Evolutionary conservation across 2,797 vertebrate genomes (phyloP), one percentile per base, ranked within the genome.

Genomic region (Pangasius mekongensis): DNA sequence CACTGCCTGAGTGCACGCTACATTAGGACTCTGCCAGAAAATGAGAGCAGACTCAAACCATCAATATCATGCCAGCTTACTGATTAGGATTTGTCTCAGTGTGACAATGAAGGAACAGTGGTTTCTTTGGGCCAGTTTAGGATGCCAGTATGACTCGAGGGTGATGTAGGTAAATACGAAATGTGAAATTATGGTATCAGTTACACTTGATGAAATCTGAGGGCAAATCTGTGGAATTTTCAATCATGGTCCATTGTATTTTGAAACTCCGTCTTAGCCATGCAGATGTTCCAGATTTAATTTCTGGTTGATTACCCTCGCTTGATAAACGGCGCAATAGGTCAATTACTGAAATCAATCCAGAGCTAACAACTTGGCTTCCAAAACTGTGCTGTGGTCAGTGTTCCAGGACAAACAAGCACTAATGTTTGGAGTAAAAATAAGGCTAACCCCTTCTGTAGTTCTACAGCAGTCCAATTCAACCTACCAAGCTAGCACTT

Each of bases 261-360:
- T 74, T 62, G 77, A 84, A 52, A 64, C 43, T 82, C 43, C 6
- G 60, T 64, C 74, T 83, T 78, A 49, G 64, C 83, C 60, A 49
- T 47, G 66, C 86, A 89, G 80, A 66, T 58, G 74, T 39, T 86
- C 80, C 83, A 81, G 86, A 91, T 91, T 89, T 77, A 43, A 91
- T 91, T 90, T 90, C 87, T 43, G 27, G 24, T 84, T 84, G 85
- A 91, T 91, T 92, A 89, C 73, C 84, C 58, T 88, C 18, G 69
- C 74, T 82, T 90, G 90, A 91, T 89, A 84, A 91, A 91, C 67
- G 87, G 86, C 54, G 67, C 83, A 82, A 84, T 87, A 87, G 91
- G 88, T 89, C 90, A 91, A 91, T 91, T 91, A 91, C 78, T 39
- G 69, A 91, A 92, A 90, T 91, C 88, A 82, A 88, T 90, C 83